Evolutionary conservation across 2,888 invertebrate species (phyloP).

Genomic region (Calliopum simillimum): DNA sequence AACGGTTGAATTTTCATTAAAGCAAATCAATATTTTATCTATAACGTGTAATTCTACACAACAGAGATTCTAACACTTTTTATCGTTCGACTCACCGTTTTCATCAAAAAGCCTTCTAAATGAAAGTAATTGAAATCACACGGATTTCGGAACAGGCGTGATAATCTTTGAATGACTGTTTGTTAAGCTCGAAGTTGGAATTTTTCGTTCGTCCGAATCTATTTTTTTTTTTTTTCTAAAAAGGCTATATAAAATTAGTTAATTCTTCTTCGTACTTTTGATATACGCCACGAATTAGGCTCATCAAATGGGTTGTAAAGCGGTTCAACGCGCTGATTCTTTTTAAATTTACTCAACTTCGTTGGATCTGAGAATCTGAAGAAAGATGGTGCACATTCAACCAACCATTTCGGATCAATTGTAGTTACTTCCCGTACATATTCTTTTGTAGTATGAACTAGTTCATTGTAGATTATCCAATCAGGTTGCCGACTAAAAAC

Average conservation of each 20-base stretch:
- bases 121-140: no score
- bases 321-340: conserved; percentile 97
- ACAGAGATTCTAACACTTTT: no score
- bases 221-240: no score
- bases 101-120: no score
- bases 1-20: no score
- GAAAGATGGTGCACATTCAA: conserved; percentile 99
- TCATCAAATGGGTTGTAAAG: conserved; percentile 99
- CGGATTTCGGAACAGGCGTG: no score
- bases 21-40: no score
- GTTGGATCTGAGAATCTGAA: conserved; percentile 99
- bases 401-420: conserved; percentile 98
- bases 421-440: conserved; percentile 99
- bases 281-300: conserved; percentile 99
- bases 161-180: no score
- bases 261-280: conserved; percentile 86
- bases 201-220: background rate
- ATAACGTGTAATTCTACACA: no score
- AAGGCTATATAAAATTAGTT: conserved; percentile 72
- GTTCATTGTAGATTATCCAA: conserved; percentile 99
- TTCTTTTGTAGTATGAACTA: conserved; percentile 98
- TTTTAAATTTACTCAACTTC: conserved; percentile 98
- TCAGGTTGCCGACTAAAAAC: conserved; percentile 98
- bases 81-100: no score
- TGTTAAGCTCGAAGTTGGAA: no score